phyloP scores from a whole-genome alignment of 2,113 vertebrate species.

The Ginglymostoma cirratum region DNA sequence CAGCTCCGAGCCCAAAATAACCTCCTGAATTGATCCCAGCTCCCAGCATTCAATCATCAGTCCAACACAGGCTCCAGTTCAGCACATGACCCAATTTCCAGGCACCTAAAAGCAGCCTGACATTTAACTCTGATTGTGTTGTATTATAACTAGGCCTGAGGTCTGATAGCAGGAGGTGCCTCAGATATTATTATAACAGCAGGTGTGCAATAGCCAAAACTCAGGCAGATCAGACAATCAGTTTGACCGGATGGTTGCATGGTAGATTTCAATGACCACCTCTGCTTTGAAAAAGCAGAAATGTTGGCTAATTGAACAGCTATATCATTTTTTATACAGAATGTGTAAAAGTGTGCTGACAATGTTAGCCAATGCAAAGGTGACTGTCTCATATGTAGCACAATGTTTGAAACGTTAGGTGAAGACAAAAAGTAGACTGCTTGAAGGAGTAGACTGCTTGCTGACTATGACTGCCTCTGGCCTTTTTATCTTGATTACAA shows the following conservation, averaged over 20 bases:
- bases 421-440: neutral
- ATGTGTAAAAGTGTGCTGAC: neutral
- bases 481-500: neutral
- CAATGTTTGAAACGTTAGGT: neutral
- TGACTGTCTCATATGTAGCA: neutral
- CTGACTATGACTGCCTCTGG: neutral
- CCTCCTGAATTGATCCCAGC: no score
- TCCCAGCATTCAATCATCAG: neutral
- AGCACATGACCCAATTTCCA: neutral
- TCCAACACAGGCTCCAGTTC: neutral
- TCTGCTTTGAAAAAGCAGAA: neutral
- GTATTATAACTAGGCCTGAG: neutral
- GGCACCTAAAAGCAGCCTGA: neutral
- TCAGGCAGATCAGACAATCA: neutral
- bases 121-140: neutral
- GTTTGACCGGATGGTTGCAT: neutral
- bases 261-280: neutral
- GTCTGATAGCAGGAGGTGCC: neutral
- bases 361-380: neutral
- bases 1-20: no score
- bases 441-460: neutral
- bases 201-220: neutral
- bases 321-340: neutral
- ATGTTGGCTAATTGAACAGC: neutral
- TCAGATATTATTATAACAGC: neutral